Evolutionary conservation across 2,113 vertebrate genomes (phyloP).

Genomic region (Hippocampus mohnikei): DNA sequence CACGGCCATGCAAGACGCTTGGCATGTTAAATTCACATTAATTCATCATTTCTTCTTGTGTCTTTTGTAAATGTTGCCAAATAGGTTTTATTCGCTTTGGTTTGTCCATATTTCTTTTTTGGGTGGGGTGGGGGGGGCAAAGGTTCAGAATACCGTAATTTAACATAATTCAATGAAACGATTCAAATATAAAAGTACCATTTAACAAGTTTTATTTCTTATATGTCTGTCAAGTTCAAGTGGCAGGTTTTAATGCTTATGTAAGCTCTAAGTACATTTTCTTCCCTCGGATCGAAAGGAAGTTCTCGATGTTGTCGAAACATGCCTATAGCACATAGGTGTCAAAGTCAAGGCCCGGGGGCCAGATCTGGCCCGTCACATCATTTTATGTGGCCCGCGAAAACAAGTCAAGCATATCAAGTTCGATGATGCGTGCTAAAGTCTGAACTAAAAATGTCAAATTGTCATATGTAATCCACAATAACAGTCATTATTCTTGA

Average conservation of each 20-base stretch:
- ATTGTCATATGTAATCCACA: too few relatives aligned
- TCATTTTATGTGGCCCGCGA: too few relatives aligned
- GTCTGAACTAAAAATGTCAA: too few relatives aligned
- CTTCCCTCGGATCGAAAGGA: background rate
- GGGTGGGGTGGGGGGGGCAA: background rate
- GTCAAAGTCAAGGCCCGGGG: too few relatives aligned
- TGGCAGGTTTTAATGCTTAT: background rate
- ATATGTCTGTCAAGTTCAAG: background rate
- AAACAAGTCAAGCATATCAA: too few relatives aligned
- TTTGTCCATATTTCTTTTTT: background rate
- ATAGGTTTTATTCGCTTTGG: background rate
- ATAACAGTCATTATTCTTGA: too few relatives aligned
- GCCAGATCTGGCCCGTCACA: too few relatives aligned
- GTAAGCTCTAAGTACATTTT: background rate
- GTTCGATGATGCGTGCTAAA: too few relatives aligned
- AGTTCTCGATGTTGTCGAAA: background rate
- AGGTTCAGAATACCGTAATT: background rate
- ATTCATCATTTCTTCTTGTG: background rate
- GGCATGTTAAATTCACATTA: constrained; percentile 20
- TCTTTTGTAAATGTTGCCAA: background rate
- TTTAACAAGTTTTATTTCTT: background rate
- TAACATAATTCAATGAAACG: background rate
- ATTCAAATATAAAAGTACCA: background rate
- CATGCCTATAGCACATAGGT: background rate
- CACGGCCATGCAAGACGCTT: constrained; percentile 13